Evolutionary conservation across 2,888 invertebrate species (phyloP).

Genomic region (Orthosia incerta): DNA sequence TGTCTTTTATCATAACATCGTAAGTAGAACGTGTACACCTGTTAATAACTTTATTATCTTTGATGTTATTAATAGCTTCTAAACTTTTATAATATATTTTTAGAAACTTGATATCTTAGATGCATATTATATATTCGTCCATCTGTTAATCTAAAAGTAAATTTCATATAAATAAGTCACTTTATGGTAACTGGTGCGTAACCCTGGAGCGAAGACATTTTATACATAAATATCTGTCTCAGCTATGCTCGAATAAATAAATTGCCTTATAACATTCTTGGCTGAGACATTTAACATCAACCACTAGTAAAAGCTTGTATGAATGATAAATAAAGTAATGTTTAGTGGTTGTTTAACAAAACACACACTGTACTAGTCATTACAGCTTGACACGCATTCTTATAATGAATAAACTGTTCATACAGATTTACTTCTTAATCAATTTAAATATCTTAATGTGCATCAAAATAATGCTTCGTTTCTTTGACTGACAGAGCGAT

Average conservation of each 20-base stretch:
- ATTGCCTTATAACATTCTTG: conserved; percentile 59
- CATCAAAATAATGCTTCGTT: conserved; percentile 36
- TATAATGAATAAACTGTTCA: conserved; percentile 50
- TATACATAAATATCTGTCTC: conserved; percentile 30
- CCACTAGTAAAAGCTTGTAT: conserved; percentile 52
- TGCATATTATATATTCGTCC: not conserved
- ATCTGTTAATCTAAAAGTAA: not conserved
- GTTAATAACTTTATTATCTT: conserved; percentile 38
- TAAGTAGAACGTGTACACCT: conserved; percentile 33
- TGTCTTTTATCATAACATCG: conserved; percentile 32
- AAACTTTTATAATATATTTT: conserved; percentile 24
- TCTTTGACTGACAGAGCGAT: conserved; percentile 40
- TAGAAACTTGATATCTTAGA: conserved; percentile 20
- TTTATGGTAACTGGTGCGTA: conserved; percentile 19
- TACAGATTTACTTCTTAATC: conserved; percentile 45
- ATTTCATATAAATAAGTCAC: conserved; percentile 12
- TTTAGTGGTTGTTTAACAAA: conserved; percentile 39
- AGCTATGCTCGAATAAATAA: conserved; percentile 42
- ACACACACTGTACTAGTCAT: conserved; percentile 33
- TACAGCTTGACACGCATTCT: conserved; percentile 37
- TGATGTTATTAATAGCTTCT: conserved; percentile 25
- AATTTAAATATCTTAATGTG: conserved; percentile 48
- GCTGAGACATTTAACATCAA: conserved; percentile 46
- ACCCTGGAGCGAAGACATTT: conserved; percentile 43
- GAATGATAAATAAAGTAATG: conserved; percentile 51